Evolutionary conservation across 2,113 vertebrate species (phyloP), one percentile per base, ranked within the genome.

Genomic region (Corythaixoides concolor): DNA sequence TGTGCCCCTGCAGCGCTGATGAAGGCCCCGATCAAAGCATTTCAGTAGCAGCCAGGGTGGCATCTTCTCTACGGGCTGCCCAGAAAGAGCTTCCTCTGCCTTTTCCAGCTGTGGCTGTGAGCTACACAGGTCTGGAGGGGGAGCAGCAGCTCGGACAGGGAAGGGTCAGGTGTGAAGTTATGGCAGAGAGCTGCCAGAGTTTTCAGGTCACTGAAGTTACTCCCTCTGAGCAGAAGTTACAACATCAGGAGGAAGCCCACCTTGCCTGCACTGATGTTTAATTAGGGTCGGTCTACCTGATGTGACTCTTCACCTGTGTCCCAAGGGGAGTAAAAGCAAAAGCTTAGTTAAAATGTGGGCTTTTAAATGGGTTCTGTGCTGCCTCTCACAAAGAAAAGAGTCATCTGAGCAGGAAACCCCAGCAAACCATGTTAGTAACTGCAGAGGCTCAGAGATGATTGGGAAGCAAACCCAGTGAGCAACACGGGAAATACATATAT

Each of bases 1-100:
- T 2, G 21, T 1, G 62, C 28, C 3, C 33, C 26, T 26, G 3
- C 2, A 0, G 66, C 0, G 3, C 3, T 16, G 35, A 39, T 4
- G 14, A 39, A 4, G 5, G 9, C 33, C 17, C 49, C 22, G 6
- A 28, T 22, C 41, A 15, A 5, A 41, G 53, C 21, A 3, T 23
- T 32, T 5, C 39, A 5, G 24, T 6, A 67, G 15, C 50, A 39
- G 13, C 28, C 15, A 27, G 35, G 21, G 30, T 8, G 1, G 41
- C n/a, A 24, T 8, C 33, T 55, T 27, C 16, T 24, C 9, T 15
- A 19, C 11, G 2, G 2, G 2, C 37, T 52, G 32, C 43, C n/a
- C 79, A 15, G 12, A 35, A 3, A 0, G 20, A 28, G 33, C 6
- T 47, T 33, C 74, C 81, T 22, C 27, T 49, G 52, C 47, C 35